Percentiles rank a stretch among this genome's conserved stretches.
Conservation (phyloP, 2,797 vertebrate genomes). For the Lemur catta region DNA sequence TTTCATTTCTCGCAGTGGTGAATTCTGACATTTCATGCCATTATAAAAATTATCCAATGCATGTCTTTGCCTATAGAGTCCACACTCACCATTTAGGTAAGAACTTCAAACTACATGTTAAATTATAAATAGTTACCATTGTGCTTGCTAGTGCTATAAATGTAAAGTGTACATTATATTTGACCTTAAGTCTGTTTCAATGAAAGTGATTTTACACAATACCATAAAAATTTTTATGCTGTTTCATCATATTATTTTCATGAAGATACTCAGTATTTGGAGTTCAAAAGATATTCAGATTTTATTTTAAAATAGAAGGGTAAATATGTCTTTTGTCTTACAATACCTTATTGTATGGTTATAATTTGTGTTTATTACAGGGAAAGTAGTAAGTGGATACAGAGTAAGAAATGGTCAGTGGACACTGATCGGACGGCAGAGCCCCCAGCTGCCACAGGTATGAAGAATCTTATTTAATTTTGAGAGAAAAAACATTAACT, state of each 20-base stretch:
- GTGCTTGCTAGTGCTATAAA: neutral
- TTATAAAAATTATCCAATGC: conserved; percentile 92
- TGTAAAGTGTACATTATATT: neutral
- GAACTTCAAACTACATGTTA: conserved; percentile 47
- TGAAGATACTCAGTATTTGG: neutral
- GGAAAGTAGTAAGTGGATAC: conserved; percentile 97
- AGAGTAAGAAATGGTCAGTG: conserved; percentile 94
- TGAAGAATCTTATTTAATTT: conserved; percentile 29
- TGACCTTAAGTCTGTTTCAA: neutral
- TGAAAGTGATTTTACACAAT: neutral
- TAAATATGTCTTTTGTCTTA: neutral
- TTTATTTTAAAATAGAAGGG: neutral
- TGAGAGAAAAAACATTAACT: neutral
- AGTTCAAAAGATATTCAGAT: neutral
- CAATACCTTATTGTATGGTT: neutral
- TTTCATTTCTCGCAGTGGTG: conserved; percentile 86
- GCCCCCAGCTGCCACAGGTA: conserved; percentile 96
- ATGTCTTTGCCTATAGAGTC: conserved; percentile 97
- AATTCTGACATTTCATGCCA: conserved; percentile 94
- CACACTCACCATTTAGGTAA: conserved; percentile 97
- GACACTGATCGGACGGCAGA: conserved; percentile 95
- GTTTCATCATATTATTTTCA: conserved; percentile 9
- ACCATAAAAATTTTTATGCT: neutral
- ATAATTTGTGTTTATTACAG: conserved; percentile 82
- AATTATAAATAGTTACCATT: neutral